Base-by-base conservation (phyloP, 2,888 invertebrate species). In the Erannis defoliaria region DNA sequence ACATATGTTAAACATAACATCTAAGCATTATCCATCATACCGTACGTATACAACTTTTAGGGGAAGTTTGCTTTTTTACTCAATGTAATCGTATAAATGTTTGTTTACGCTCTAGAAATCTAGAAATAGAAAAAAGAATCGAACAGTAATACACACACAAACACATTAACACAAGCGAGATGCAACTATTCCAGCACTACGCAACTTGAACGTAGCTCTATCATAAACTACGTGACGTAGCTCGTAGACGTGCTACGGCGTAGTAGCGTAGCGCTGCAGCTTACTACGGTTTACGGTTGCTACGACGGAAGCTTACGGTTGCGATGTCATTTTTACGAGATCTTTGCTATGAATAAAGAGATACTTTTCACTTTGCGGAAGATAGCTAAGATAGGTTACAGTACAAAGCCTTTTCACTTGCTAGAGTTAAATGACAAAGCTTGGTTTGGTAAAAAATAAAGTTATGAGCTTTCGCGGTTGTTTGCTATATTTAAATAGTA, bases 221-320 rank as follows among this genome's bases (percentile, higher is more conserved):
- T 14, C 83, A 84, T 82, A 78, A 79, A 80, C 74, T 79, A 78
- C 82, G 83, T 84, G 78, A 79, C 83, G 78, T 78, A 76, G 80
- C 76, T 70, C 77, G 82, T 85, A 84, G 82, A 67, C 70, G 57
- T 43, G 67, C 89, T 89, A 88, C 89, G 85, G 54, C 82, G 82
- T 67, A 58, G 61, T 58, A 53, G 23, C 72, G 60, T 78, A 67
- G 70, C 51, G n/a, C 18, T 80, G 82, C 64, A 67, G 57, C 66
- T 26, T 55, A 51, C 49, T 49, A 49, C 51, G 51, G 40, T 26
- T 38, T 51, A 51, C 26, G 51, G 18, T 5, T 18, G 6, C 29
- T 51, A 51, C 51, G 51, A 51, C 26, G 38, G 14, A 21, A 48
- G 33, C 38, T 50, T 23, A 38, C 38, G 14, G 35, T 12, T 26